Percentiles rank a stretch among this genome's conserved stretches.
phyloP scores from a whole-genome alignment of 2,113 vertebrate species.

The Mesitornis unicolor region DNA sequence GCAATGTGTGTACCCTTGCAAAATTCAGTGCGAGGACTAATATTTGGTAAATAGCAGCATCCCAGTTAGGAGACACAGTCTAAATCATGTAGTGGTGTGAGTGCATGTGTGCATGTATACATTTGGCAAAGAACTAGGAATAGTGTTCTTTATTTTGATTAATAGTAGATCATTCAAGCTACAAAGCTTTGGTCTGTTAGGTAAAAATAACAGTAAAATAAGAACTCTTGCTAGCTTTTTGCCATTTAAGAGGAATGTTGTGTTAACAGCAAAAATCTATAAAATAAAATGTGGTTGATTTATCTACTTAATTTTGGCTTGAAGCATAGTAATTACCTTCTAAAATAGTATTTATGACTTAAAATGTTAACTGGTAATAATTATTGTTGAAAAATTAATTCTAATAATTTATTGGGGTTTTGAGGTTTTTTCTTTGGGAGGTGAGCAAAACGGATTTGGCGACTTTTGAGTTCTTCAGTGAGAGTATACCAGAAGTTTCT shows the following conservation, averaged over 20 bases:
- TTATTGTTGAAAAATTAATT: not conserved
- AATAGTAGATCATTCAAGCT: not conserved
- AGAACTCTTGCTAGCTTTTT: not conserved
- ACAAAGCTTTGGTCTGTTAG: not conserved
- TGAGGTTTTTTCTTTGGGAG: not conserved
- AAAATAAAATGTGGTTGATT: not conserved
- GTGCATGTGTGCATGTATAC: not conserved
- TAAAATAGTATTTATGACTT: not conserved
- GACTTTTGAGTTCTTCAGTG: not conserved
- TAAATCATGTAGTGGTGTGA: not conserved
- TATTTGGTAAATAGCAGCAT: not conserved
- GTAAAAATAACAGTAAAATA: not conserved
- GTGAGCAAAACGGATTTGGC: not conserved
- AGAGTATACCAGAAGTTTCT: not conserved
- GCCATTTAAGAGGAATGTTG: not conserved
- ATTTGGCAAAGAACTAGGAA: not conserved
- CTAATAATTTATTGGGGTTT: not conserved
- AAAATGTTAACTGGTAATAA: not conserved
- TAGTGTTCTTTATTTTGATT: not conserved
- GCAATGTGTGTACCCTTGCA: rapidly evolving
- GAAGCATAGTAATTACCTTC: not conserved
- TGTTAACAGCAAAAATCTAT: not conserved
- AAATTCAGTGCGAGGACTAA: not conserved
- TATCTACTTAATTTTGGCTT: not conserved
- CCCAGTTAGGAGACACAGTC: not conserved